Conservation (phyloP, 2,113 vertebrate species). For the Polypterus senegalus region DNA sequence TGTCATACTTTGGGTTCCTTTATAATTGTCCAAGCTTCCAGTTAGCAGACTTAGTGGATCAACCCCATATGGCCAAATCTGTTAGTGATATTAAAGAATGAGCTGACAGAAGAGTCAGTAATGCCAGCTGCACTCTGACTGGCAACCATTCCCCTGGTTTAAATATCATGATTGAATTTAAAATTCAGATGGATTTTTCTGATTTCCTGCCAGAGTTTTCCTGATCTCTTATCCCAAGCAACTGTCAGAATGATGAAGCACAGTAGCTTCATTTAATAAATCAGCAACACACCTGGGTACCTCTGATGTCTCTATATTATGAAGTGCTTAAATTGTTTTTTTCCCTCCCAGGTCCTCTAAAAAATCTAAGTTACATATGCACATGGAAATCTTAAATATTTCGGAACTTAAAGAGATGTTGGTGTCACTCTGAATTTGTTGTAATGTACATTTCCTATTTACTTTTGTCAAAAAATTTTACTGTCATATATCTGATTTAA, state of each 20-base stretch:
- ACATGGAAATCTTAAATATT: background rate
- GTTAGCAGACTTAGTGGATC: background rate
- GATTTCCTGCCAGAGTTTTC: background rate
- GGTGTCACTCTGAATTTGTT: no score
- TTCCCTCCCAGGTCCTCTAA: background rate
- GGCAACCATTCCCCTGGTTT: background rate
- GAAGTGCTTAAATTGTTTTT: background rate
- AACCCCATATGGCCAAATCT: background rate
- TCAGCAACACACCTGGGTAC: background rate
- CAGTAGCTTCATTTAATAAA: background rate
- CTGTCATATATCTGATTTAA: no score
- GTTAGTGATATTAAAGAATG: background rate
- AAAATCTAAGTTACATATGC: background rate
- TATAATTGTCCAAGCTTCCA: conserved; percentile 1
- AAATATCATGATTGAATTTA: background rate
- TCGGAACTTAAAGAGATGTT: no score
- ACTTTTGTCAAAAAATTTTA: no score
- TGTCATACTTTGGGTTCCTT: background rate
- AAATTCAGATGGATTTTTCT: background rate
- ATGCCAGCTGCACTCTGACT: background rate
- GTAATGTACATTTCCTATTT: no score
- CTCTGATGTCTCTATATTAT: background rate
- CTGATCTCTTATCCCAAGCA: background rate
- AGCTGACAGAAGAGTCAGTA: background rate
- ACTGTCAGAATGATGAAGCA: background rate